Base-by-base conservation (phyloP, 2,113 vertebrate species). In the Marcusenius ussheri region DNA sequence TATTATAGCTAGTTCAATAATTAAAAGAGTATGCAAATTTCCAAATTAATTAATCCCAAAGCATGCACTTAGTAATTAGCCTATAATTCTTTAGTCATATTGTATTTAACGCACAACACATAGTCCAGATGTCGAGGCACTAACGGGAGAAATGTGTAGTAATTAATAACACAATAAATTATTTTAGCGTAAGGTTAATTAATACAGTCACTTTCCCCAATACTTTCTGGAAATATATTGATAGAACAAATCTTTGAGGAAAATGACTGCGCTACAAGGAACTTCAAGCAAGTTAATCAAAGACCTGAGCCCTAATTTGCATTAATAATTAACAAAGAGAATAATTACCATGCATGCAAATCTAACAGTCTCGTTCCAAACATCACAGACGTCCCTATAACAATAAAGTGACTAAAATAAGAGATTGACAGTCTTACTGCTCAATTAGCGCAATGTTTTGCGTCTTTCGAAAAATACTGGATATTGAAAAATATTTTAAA, bases 11-110 rank as follows among this genome's bases (percentile, higher is more conserved):
- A 91, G 89, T 91, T 91, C 89, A 91, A 94, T 91, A 95, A 96
- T 96, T 96, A 94, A 95, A 93, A 91, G 92, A 89, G 92, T 93
- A 94, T 95, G 93, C 93, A 95, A 95, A 95, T 95, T 92, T 91
- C 5, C 51, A 90, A 90, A 89, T 91, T 83, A 91, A 88, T 92
- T 92, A 95, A 93, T 95, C 94, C 95, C 95, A 92, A 49, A 84
- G 91, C 94, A 92, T 90, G n/a, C 91, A 91, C 92, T 90, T 91
- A 91, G 90, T 95, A 95, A 96, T 96, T 96, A 96, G 95, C 92
- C 91, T 94, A 92, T 93, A 93, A 94, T 93, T 94, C 93, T 89
- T 91, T 90, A 93, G 94, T 93, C 91, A 90, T 92, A 91, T 88
- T 90, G 91, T 91, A 93, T 89, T 91, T 91, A 93, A 92, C 88